Base-by-base conservation (phyloP, 2,797 vertebrate genomes). In the Meda fulgida region DNA sequence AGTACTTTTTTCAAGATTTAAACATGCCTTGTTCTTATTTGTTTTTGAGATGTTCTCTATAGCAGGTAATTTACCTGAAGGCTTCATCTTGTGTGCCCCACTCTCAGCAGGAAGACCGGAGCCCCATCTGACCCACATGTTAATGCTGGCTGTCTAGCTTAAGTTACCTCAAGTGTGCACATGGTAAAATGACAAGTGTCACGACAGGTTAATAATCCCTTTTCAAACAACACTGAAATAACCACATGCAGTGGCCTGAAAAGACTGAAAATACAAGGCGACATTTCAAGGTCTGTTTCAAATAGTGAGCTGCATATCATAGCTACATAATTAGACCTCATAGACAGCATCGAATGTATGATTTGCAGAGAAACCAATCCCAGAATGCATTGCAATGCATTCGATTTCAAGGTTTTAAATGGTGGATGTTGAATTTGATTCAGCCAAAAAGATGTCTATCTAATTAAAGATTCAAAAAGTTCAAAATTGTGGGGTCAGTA, bases 131-230 rank as follows among this genome's bases (percentile, higher is more conserved):
- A 82, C 69, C 38, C 21, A 31, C 40, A 48, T 48, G 58, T 82
- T 82, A 82, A 73, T 3, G 13, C 81, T 60, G n/a, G 21, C 55
- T 72, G 67, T 65, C 60, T 69, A 51, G 34, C 23, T 58, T 40
- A 65, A 40, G 66, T 78, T 72, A 65, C 53, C 58, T 73, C 6
- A n/a, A 48, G 53, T 69, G 23, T 65, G 16, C 80, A 67, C 23
- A n/a, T 29, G 14, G 14, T 18, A 58, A 83, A 83, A 86, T 79
- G 85, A 83, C 81, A 83, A 29, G 34, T 73, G 51, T 77, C 69
- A 73, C 51, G 43, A 63, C 40, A 48, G 60, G 43, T 71, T 83
- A 73, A 83, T 78, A 53, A 82, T 48, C 55, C 21, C 80, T 48
- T 55, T 78, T 83, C 66, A 58, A 19, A 23, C 40, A 18, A 40